Base-by-base conservation (phyloP, 30 jellyfish, hydroid and myxozoan species). In the Hydra vulgaris region DNA sequence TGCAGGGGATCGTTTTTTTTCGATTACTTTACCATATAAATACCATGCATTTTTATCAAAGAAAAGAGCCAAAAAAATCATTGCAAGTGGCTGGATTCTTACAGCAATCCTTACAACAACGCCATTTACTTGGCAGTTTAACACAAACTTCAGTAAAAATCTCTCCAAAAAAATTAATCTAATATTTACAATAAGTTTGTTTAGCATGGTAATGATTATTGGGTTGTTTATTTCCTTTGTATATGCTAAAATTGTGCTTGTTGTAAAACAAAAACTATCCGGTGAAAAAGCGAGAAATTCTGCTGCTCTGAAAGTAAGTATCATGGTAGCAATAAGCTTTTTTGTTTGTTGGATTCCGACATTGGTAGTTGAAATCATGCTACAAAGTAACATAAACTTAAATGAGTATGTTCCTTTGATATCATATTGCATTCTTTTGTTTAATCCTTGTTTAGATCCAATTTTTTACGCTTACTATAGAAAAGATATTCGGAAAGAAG, bases 401-500 rank as follows among this genome's bases (percentile, higher is more conserved):
- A n/a, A 20, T 20, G 15, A 7, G 8, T 52, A 18, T 25, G 72
- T 80, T 26, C 19, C 20, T 0, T 22, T 22, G 7, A 54, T 74
- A 15, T 24, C 81, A 15, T 83, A 83, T 53, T 73, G 66, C 40
- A 53, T 83, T 18, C n/a, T 83, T 71, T 26, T 83, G 21, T 8
- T 83, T 19, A 83, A 83, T 55, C 90, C 90, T 23, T 83, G 90
- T 74, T 79, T 83, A 17, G 87, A 83, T 27, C 90, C 90, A 15
- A 22, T 83, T 0, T 16, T 83, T 22, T 83, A 83, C 72, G 90
- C 90, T 23, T 83, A 73, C 66, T 83, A 83, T 74, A 23, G 76
- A 54, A 83, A 25, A 21, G 88, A 74, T 23, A 27, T 73, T 26
- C 82, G 81, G 18, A 17, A 56, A 20, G 90, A 80, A 25, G 26